Evolutionary conservation across 2,113 vertebrate species (phyloP), one percentile per base, ranked within the genome.

Genomic region (Cyanocitta stelleri): DNA sequence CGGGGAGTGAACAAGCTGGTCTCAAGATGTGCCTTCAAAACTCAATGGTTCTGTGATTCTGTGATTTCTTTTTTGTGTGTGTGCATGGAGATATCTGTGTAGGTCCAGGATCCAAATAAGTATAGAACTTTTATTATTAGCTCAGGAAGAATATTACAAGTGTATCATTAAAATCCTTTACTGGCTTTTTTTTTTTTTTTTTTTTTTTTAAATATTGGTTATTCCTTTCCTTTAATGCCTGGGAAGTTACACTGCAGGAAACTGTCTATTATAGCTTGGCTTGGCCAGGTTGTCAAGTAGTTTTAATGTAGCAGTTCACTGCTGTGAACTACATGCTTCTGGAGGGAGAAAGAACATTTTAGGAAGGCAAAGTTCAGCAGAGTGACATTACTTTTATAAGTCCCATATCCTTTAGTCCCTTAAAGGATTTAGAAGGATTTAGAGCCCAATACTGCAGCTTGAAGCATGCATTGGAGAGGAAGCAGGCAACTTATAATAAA

Each of bases 1-100:
- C 0, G 0, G 7, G 6, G 10, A 41, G 3, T 32, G 39, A n/a
- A 81, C 9, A 18, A 55, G 9, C 11, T 87, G 56, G 5, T 49
- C 32, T 58, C n/a, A 49, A 58, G n/a, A 43, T 33, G 7, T 58
- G 32, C 11, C 14, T 64, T 82, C 26, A 30, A 87, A 46, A 13
- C 21, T 54, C 30, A 64, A 0, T 16, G 6, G 9, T 59, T 55
- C 52, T 48, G 14, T 89, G 61, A 59, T 66, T 61, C 41, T 52
- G 41, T 41, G 23, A 18, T 69, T 66, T 48, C 5, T 55, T 78
- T 55, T 61, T 3, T 48, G 3, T 74, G 9, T 67, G 18, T 46
- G 9, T 48, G 30, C 8, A 14, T 30, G 20, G 32, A 58, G 4
- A 29, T 56, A 48, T 13, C 23, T 64, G 1, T 3, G 7, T 66